These are phyloP conservation scores for Trematocara zebra DNA, from an alignment of 2,113 vertebrate species.

Conservation along the genomic window DNA sequence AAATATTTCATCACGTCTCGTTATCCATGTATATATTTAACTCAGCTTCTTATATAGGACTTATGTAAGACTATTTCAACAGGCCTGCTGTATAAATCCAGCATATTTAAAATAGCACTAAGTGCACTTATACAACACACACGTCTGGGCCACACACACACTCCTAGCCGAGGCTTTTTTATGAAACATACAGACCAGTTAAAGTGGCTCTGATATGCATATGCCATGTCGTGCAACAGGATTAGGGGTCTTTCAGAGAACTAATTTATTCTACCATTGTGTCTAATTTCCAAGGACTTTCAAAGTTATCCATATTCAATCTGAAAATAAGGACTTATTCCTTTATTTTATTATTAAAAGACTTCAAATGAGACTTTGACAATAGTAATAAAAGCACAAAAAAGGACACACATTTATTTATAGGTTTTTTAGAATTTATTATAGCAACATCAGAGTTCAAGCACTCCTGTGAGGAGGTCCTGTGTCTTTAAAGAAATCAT, in stretches of 20 bases:
- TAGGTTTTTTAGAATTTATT: background rate
- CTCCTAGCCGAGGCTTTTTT: background rate
- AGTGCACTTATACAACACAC: constrained; percentile 17
- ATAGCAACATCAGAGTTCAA: background rate
- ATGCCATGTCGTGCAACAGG: background rate
- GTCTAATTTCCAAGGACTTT: background rate
- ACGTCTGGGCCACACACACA: background rate
- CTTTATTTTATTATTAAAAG: background rate
- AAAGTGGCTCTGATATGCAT: constrained; percentile 3
- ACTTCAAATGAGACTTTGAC: background rate
- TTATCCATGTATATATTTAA: background rate
- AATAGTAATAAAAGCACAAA: background rate
- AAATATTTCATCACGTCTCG: background rate
- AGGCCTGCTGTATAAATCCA: constrained; percentile 10
- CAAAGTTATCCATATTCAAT: background rate
- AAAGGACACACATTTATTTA: background rate
- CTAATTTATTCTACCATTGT: background rate
- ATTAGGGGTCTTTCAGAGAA: background rate
- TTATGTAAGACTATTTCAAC: constrained; percentile 43
- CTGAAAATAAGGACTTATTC: background rate
- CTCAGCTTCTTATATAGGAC: background rate
- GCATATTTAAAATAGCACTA: constrained; percentile 1
- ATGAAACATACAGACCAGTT: constrained; percentile 9
- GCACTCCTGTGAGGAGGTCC: background rate
- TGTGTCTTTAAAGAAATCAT: background rate